Percentiles rank a stretch among this genome's conserved stretches.
Conservation (phyloP, 2,797 vertebrate genomes). For the Brotogeris chrysoptera region DNA sequence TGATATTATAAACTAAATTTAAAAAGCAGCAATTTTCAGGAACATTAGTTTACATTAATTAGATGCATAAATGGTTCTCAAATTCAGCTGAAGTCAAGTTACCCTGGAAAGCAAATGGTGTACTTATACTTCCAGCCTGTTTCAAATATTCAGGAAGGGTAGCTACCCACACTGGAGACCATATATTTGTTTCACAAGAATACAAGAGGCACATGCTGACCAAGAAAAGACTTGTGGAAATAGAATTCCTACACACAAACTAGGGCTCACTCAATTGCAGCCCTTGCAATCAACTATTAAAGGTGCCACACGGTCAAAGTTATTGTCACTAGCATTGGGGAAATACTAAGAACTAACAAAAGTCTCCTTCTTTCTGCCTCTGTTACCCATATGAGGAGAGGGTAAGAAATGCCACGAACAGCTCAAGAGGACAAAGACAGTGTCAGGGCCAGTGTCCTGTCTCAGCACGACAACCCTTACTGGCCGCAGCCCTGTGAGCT, state of each 20-base stretch:
- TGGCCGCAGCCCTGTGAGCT: not conserved
- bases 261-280: not conserved
- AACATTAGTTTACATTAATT: not conserved
- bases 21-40: slow-evolving; percentile 6
- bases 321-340: not conserved
- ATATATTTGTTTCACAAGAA: not conserved
- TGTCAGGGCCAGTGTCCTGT: not conserved
- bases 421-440: not conserved
- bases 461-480: not conserved
- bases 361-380: not conserved
- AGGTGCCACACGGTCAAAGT: not conserved
- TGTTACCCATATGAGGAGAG: not conserved
- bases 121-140: not conserved
- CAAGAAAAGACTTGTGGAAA: not conserved
- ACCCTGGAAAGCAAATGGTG: not conserved
- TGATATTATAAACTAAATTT: not conserved
- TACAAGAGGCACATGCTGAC: not conserved
- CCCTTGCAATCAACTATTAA: not conserved
- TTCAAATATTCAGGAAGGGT: not conserved
- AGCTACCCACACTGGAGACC: not conserved
- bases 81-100: not conserved
- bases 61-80: not conserved
- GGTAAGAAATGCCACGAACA: not conserved
- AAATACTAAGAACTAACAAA: not conserved
- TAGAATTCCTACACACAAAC: not conserved